Percentiles rank a stretch among this genome's conserved stretches.
phyloP scores from a whole-genome alignment of 2,888 invertebrate species.

The Hipparchia sbordonii region DNA sequence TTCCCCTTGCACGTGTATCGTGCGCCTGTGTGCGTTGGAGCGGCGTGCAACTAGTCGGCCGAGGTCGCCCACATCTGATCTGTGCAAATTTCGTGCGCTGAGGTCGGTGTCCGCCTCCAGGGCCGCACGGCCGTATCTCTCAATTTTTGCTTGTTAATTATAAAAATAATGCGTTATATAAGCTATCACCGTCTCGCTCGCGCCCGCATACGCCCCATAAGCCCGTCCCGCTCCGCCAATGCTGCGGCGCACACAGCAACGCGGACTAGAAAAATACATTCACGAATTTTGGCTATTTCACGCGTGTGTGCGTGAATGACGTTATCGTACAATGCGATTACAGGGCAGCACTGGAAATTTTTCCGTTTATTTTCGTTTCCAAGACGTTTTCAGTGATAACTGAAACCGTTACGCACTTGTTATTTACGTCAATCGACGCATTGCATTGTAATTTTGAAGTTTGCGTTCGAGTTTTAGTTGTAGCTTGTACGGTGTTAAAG shows the following conservation, averaged over 20 bases:
- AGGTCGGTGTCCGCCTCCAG: slow-evolving; percentile 78
- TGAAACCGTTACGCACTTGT: neutral
- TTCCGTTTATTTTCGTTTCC: slow-evolving; percentile 37
- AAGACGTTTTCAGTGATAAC: slow-evolving; percentile 1
- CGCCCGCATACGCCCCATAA: slow-evolving; percentile 44
- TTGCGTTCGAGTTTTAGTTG: neutral
- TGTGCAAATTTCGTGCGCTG: slow-evolving; percentile 80
- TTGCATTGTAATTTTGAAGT: neutral
- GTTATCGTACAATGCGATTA: slow-evolving; percentile 81
- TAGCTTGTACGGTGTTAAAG: neutral
- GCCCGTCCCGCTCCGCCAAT: slow-evolving; percentile 57
- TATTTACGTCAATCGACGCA: neutral
- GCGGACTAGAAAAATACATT: slow-evolving; percentile 77
- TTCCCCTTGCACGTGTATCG: slow-evolving; percentile 54
- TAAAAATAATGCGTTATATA: slow-evolving; percentile 84
- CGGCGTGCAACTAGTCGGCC: slow-evolving; percentile 72
- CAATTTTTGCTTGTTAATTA: slow-evolving; percentile 83
- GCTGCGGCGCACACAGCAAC: slow-evolving; percentile 68
- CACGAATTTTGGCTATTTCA: slow-evolving; percentile 72
- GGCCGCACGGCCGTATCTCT: slow-evolving; percentile 79
- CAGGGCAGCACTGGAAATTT: slow-evolving; percentile 67
- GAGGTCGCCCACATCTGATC: slow-evolving; percentile 83
- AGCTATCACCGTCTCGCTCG: slow-evolving; percentile 58
- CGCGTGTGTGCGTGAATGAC: slow-evolving; percentile 78
- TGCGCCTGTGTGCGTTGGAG: slow-evolving; percentile 53